Conservation (phyloP, 1,140 invertebrate genomes). For the Sarcophaga peregrina region DNA sequence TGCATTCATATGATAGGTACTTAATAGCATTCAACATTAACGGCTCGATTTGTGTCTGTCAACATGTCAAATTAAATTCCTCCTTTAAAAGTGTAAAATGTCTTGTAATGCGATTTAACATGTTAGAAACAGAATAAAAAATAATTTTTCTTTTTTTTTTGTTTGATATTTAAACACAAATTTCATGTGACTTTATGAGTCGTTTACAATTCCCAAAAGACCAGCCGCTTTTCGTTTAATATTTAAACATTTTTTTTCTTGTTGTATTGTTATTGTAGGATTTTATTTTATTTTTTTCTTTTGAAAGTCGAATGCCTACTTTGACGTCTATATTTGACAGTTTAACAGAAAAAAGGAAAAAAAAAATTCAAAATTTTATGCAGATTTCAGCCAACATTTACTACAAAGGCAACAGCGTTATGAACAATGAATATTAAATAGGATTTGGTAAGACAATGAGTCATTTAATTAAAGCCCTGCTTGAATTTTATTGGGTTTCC, state of each 20-base stretch:
- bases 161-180: neutral
- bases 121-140: neutral
- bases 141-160: too few species aligned
- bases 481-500: too few species aligned
- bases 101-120: slow-evolving; percentile 22
- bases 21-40: neutral
- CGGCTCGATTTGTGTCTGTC: slow-evolving; percentile 17
- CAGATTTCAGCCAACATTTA: neutral
- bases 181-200: neutral
- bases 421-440: neutral
- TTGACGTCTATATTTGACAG: slow-evolving; percentile 13
- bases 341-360: neutral
- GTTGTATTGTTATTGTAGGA: too few species aligned
- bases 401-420: neutral
- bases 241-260: too few species aligned
- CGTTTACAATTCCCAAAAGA: neutral
- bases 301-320: neutral
- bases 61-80: slow-evolving; percentile 19
- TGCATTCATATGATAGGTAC: too few species aligned
- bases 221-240: neutral
- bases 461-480: neutral
- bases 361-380: neutral
- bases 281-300: neutral
- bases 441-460: neutral
- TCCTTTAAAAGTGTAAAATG: slow-evolving; percentile 18